Evolutionary conservation across 2,888 invertebrate genomes (phyloP), one percentile per base, ranked within the genome.

Genomic region (Brachynemurus nebulosus): DNA sequence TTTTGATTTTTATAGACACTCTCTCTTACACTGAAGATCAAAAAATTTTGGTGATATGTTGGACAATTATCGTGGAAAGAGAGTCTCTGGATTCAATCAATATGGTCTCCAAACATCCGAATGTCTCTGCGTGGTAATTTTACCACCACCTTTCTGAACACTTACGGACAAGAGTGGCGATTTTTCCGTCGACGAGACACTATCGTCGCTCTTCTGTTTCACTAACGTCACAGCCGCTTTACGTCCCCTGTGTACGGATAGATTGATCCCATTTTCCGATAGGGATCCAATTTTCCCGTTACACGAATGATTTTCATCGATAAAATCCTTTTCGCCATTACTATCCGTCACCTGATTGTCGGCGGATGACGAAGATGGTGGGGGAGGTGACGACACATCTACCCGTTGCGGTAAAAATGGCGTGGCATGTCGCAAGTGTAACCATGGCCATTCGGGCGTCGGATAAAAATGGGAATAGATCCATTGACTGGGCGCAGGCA

Each of bases 91-190:
- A n/a, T n/a, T n/a, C n/a, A 38, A 51, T 60, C 59, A 84, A 63
- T 84, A 84, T 12, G 84, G 84, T 57, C 84, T 73, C 84, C 84
- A 84, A 46, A 84, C 83, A 57, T 83, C 82, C n/a, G 77, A 71
- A 45, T 78, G 58, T 62, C 69, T 61, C 42, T 64, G 64, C 45
- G 66, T 66, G 44, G 66, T 63, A 43, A 57, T 53, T 45, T 45
- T 43, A 39, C 44, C 46, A 27, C 42, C 44, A 43, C 16, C 45
- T 37, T 42, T 40, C 47, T 12, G 42, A 4, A 25, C n/a, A 14
- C 27, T 18, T 14, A 14, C 12, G 4, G 18, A 14, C 17, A 27
- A 16, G 50, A 60, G 61, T 35, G 54, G 51, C 38, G 54, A 50
- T 47, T 54, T 57, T 35, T 61, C 60, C 47, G 58, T 59, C 12